Evolutionary conservation across 1,140 invertebrate species (phyloP).

Genomic region (Carcinoscorpius rotundicauda): DNA sequence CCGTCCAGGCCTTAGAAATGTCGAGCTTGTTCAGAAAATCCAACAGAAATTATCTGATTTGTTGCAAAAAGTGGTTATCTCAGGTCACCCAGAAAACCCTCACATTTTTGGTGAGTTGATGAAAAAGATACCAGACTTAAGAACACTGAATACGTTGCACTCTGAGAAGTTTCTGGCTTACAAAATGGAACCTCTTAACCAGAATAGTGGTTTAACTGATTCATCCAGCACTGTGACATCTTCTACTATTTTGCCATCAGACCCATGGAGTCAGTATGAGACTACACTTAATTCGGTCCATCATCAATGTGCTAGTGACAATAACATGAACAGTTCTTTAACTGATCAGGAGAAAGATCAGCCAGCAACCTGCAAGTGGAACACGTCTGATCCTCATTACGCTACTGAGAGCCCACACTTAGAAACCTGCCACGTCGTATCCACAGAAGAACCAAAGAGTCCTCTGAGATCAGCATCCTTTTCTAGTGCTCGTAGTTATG

Average conservation of each 20-base stretch:
- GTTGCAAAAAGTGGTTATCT: constrained; percentile 65
- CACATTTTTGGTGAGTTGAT: constrained; percentile 70
- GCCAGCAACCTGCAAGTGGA: too few species aligned
- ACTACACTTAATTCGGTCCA: too few species aligned
- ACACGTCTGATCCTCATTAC: too few species aligned
- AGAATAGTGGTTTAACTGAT: too few species aligned
- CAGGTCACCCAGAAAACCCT: constrained; percentile 55
- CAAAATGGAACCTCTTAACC: constrained; percentile 58
- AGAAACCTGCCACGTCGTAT: constrained; percentile 3
- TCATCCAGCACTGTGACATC: too few species aligned
- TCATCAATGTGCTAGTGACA: too few species aligned
- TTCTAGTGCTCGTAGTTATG: constrained; percentile 41
- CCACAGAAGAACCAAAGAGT: constrained; percentile 62
- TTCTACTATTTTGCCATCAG: too few species aligned
- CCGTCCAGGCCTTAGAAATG: constrained; percentile 78
- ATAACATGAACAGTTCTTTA: too few species aligned
- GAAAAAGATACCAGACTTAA: constrained; percentile 86
- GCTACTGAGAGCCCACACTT: too few species aligned
- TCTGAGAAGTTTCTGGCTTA: constrained; percentile 90
- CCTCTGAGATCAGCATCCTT: constrained; percentile 57
- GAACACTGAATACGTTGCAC: constrained; percentile 88
- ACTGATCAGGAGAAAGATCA: too few species aligned
- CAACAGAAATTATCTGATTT: constrained; percentile 73
- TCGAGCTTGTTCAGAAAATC: constrained; percentile 83
- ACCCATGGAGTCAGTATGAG: too few species aligned